A percentile compares a stretch with the other conserved stretches of the same genome.
These are phyloP conservation scores for Allacma fusca DNA, from an alignment of 2,888 invertebrate genomes.

Conservation along the genomic window DNA sequence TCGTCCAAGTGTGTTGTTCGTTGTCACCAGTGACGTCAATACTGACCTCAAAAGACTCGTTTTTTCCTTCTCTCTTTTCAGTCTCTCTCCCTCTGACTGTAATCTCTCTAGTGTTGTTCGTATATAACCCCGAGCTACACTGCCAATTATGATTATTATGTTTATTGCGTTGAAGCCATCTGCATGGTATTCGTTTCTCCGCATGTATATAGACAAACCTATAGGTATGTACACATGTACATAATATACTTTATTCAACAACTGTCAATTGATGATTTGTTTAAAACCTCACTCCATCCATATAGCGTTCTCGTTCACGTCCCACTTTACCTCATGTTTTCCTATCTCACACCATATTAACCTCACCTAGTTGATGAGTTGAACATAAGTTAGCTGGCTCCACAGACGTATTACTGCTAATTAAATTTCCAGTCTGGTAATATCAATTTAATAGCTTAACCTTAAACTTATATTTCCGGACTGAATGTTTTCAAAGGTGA, in stretches of 20 bases:
- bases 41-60: slow-evolving; percentile 46
- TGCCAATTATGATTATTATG: slow-evolving; percentile 17
- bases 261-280: slow-evolving; percentile 25
- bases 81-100: slow-evolving; percentile 32
- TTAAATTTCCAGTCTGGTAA: no score
- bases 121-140: slow-evolving; percentile 24
- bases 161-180: slow-evolving; percentile 34
- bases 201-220: background rate
- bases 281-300: background rate
- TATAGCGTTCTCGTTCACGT: no score
- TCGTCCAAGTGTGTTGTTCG: slow-evolving; percentile 31
- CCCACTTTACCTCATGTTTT: no score
- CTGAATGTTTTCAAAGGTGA: no score
- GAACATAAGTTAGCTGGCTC: no score
- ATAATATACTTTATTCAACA: slow-evolving; percentile 7
- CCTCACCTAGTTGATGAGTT: no score
- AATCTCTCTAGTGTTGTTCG: background rate
- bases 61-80: slow-evolving; percentile 29
- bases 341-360: no score
- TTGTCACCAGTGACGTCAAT: slow-evolving; percentile 46
- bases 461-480: no score
- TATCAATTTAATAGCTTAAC: no score
- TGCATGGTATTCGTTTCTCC: slow-evolving; percentile 5
- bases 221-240: background rate
- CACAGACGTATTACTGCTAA: no score